These are phyloP conservation scores for Microdon myrmicae DNA, from an alignment of 2,888 invertebrate genomes.

Conservation along the genomic window DNA sequence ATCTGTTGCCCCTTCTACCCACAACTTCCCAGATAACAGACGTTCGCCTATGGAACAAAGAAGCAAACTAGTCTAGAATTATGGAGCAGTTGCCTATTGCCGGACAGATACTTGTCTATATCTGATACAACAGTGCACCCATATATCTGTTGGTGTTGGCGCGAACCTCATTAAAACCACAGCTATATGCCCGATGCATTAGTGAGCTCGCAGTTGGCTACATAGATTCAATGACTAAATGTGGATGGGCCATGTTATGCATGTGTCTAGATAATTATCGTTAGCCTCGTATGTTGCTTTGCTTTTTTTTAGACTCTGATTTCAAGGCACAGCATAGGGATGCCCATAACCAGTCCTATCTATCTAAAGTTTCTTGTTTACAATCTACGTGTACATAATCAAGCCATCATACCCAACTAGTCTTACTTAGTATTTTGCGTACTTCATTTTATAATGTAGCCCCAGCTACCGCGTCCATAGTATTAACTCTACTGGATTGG, in stretches of 20 bases:
- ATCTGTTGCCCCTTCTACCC: too few species aligned
- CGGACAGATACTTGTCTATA: slow-evolving; percentile 4
- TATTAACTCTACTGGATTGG: too few species aligned
- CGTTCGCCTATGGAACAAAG: too few species aligned
- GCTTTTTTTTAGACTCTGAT: slow-evolving; percentile 14
- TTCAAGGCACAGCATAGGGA: slow-evolving; percentile 28
- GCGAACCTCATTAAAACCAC: slow-evolving; percentile 40
- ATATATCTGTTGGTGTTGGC: slow-evolving; percentile 44
- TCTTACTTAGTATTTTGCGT: too few species aligned
- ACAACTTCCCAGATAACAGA: too few species aligned
- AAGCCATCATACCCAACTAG: too few species aligned
- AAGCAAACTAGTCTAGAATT: slow-evolving; percentile 21
- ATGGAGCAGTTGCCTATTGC: slow-evolving; percentile 9
- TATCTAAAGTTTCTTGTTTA: too few species aligned
- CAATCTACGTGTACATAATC: too few species aligned
- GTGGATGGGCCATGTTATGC: slow-evolving; percentile 14
- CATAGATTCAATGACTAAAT: not conserved
- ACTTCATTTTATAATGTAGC: too few species aligned
- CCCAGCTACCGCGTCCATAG: too few species aligned
- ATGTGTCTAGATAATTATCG: slow-evolving; percentile 31
- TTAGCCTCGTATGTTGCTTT: slow-evolving; percentile 5
- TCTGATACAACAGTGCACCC: slow-evolving; percentile 34
- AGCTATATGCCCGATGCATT: slow-evolving; percentile 36
- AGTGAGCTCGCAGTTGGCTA: slow-evolving; percentile 2
- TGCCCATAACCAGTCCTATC: too few species aligned